phyloP scores from a whole-genome alignment of 2,113 vertebrate species.

The Solea senegalensis region DNA sequence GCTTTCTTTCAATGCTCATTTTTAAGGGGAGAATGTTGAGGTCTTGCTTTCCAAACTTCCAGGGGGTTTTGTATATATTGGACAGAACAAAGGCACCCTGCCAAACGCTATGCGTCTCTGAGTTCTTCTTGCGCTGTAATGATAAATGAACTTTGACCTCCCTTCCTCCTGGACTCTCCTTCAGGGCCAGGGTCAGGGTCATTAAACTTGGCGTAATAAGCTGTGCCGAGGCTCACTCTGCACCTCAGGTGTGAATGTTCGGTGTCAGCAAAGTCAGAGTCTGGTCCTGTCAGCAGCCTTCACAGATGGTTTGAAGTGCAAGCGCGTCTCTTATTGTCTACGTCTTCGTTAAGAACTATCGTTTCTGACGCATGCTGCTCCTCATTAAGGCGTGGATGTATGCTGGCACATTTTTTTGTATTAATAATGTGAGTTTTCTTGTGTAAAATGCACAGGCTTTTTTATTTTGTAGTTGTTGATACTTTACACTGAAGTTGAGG shows the following conservation, averaged over 20 bases:
- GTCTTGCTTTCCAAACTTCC: conserved; percentile 33
- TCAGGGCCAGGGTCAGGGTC: conserved; percentile 58
- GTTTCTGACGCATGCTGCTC: conserved; percentile 28
- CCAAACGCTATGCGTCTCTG: conserved; percentile 30
- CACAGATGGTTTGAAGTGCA: conserved; percentile 14
- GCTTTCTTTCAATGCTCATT: conserved; percentile 46
- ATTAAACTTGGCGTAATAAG: conserved; percentile 72
- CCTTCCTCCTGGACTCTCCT: conserved; percentile 48
- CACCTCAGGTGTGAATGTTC: conserved; percentile 36
- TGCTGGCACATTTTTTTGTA: neutral
- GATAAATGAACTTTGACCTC: conserved; percentile 62
- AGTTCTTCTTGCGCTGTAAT: conserved; percentile 31
- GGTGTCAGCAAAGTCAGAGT: conserved; percentile 66
- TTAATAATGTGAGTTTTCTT: neutral
- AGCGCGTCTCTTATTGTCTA: conserved; percentile 18
- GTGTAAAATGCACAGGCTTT: neutral
- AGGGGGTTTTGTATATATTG: conserved; percentile 21
- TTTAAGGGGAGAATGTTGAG: conserved; percentile 50
- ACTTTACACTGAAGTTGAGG: neutral
- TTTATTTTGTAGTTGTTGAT: too few relatives aligned
- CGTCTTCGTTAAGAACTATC: conserved; percentile 34
- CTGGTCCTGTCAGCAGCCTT: conserved; percentile 59
- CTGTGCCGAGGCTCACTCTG: conserved; percentile 33
- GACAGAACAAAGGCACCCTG: conserved; percentile 36
- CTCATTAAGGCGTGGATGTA: conserved; percentile 8